Base-by-base conservation (phyloP, 2,797 vertebrate genomes). In the Clamator glandarius region DNA sequence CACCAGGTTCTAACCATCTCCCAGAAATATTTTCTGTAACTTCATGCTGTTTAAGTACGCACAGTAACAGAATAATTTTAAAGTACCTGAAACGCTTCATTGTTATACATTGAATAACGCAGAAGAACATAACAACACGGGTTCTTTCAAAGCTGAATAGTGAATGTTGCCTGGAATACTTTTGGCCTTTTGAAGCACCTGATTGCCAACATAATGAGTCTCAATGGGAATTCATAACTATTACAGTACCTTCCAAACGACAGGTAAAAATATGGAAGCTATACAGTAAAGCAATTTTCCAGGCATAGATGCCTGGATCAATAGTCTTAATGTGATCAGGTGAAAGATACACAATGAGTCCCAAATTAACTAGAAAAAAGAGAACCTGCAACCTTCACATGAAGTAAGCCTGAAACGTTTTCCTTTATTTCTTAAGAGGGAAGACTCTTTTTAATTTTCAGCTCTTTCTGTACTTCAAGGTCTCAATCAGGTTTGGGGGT, bases 1-100 rank as follows among this genome's bases (percentile, higher is more conserved):
- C 75, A 77, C 69, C 50, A 82, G 76, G 84, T 68, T 84, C 31
- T 64, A 57, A 46, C 42, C 51, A 28, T 59, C 26, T 63, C 61
- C 66, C 85, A 78, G 39, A 78, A 90, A 93, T n/a, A 82, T 66
- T 77, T 90, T 81, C 61, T 76, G 21, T 96, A 92, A 84, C 63
- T 90, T 92, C 66, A 41, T 73, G 10, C 29, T 86, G 78, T 84
- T 92, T 88, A 91, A 89, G 58, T 72, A 64, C 28, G 46, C 51
- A 33, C 52, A 51, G 54, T 63, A 89, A 31, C 48, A 79, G 66
- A 57, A 91, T 89, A 89, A 58, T 82, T 80, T 62, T 85, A 25
- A 79, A 89, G 62, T 51, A 46, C 58, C 87, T 73, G 63, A 90
- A 90, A 83, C 67, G 64, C 50, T 41, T 83, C 28, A 69, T 90